Percentiles rank a stretch among this genome's conserved stretches.
Evolutionary conservation across 2,888 invertebrate genomes (phyloP).

Genomic region (Platynereis dumerilii): DNA sequence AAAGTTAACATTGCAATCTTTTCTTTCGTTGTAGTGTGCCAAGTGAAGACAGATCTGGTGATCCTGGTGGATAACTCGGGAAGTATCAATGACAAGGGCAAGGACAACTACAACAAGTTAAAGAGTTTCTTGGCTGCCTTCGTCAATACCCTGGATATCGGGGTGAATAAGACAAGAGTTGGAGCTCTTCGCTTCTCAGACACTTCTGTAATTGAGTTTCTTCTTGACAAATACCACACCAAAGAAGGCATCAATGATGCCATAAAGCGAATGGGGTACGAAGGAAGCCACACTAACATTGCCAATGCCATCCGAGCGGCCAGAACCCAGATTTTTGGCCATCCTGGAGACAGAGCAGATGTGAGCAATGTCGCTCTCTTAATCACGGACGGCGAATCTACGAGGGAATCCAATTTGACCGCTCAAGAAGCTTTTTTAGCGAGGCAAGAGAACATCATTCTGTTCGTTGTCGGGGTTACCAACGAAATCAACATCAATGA

Average conservation of each 20-base stretch:
- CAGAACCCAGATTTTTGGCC: constrained; percentile 11
- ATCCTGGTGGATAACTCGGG: constrained; percentile 32
- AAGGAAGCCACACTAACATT: constrained; percentile 30
- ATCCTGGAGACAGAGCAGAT: constrained; percentile 25
- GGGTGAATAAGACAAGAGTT: constrained; percentile 20
- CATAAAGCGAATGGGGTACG: constrained; percentile 19
- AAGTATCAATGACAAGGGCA: constrained; percentile 29
- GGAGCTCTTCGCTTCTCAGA: constrained; percentile 28
- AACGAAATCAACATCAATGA: constrained; percentile 23
- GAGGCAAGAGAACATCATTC: constrained; percentile 11
- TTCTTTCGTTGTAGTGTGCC: constrained; percentile 15
- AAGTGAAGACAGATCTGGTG: constrained; percentile 22
- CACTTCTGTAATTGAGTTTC: constrained; percentile 17
- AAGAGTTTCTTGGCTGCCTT: constrained; percentile 26
- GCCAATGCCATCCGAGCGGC: constrained; percentile 20
- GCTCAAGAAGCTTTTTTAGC: constrained; percentile 21
- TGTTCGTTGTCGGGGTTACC: constrained; percentile 28
- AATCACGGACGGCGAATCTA: constrained; percentile 32
- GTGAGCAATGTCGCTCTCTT: constrained; percentile 25
- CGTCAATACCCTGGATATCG: constrained; percentile 22
- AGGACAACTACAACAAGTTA: constrained; percentile 26
- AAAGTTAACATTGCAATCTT: no score
- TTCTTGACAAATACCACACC: constrained; percentile 15
- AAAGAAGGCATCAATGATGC: constrained; percentile 12
- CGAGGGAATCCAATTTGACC: constrained; percentile 20